Percentiles rank a stretch among this genome's conserved stretches.
Evolutionary conservation across 23 tunicate genomes (phyloP).

Genomic region (Styela clava): DNA sequence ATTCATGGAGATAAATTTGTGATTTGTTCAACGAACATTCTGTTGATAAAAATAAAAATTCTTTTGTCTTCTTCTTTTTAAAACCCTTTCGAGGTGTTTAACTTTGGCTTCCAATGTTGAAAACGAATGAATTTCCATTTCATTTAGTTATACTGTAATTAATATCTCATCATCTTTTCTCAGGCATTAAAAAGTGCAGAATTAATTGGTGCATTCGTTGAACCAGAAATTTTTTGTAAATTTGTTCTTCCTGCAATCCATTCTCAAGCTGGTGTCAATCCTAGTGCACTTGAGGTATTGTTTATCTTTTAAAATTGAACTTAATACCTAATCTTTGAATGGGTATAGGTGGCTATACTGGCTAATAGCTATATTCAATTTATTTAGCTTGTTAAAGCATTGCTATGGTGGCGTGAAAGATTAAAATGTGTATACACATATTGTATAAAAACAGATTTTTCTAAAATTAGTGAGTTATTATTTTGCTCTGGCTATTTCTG

Average conservation of each 20-base stretch:
- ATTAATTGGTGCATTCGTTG: slow-evolving; percentile 84
- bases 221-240: slow-evolving; percentile 80
- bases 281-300: slow-evolving; percentile 56
- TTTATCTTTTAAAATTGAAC: neutral
- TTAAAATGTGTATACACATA: too few species aligned
- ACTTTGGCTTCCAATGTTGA: too few species aligned
- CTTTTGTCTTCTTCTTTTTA: neutral
- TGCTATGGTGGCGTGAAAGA: too few species aligned
- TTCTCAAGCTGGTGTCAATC: slow-evolving; percentile 35
- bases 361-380: slow-evolving; percentile 24
- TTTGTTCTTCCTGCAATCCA: slow-evolving; percentile 59
- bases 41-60: neutral
- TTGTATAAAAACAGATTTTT: too few species aligned
- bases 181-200: slow-evolving; percentile 61
- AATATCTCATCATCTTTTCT: slow-evolving; percentile 32
- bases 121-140: neutral
- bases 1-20: too few species aligned
- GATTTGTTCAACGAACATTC: too few species aligned
- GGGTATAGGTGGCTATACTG: neutral
- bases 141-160: neutral
- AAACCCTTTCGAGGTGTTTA: neutral
- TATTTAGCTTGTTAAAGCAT: too few species aligned
- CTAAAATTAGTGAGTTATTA: too few species aligned
- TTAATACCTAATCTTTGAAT: neutral
- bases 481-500: too few species aligned